A percentile compares a stretch with the other conserved stretches of the same genome.
Evolutionary conservation across 1,140 invertebrate genomes (phyloP).

Genomic region (Stenopsyche tienmushanensis): DNA sequence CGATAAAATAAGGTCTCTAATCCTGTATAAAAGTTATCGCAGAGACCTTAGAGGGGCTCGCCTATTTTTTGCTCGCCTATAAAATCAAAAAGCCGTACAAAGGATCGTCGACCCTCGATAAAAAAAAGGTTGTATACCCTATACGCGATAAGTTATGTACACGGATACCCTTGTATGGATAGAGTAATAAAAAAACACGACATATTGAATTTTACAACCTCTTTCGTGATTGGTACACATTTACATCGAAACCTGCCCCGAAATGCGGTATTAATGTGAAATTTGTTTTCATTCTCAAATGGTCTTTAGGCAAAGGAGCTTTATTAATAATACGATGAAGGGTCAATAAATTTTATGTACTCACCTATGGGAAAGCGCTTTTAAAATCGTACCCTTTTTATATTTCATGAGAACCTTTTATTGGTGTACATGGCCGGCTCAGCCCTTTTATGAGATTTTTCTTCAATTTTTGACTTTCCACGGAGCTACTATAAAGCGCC

Average conservation of each 20-base stretch:
- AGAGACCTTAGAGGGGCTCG: neutral
- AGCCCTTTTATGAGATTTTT: too few species aligned
- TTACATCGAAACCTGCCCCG: neutral
- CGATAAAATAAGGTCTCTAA: neutral
- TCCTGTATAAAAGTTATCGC: neutral
- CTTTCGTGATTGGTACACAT: constrained; percentile 21
- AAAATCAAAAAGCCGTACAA: constrained; percentile 23
- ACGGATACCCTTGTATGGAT: constrained; percentile 13
- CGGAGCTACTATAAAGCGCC: too few species aligned
- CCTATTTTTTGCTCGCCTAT: constrained; percentile 11
- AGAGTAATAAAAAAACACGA: constrained; percentile 27
- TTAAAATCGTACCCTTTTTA: too few species aligned
- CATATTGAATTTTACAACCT: constrained; percentile 31
- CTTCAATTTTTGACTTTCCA: too few species aligned
- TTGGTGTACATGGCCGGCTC: too few species aligned
- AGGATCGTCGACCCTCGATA: constrained; percentile 28
- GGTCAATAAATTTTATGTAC: too few species aligned
- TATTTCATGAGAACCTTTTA: too few species aligned
- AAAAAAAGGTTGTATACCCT: constrained; percentile 17
- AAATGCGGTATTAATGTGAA: neutral
- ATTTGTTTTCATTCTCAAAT: neutral
- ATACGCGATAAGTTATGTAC: constrained; percentile 16
- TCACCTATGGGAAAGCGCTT: too few species aligned
- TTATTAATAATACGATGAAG: too few species aligned
- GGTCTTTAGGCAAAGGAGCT: too few species aligned